A percentile compares a stretch with the other conserved stretches of the same genome.
Conservation (phyloP, 1,140 invertebrate species). For the Stegodyphus mimosarum region DNA sequence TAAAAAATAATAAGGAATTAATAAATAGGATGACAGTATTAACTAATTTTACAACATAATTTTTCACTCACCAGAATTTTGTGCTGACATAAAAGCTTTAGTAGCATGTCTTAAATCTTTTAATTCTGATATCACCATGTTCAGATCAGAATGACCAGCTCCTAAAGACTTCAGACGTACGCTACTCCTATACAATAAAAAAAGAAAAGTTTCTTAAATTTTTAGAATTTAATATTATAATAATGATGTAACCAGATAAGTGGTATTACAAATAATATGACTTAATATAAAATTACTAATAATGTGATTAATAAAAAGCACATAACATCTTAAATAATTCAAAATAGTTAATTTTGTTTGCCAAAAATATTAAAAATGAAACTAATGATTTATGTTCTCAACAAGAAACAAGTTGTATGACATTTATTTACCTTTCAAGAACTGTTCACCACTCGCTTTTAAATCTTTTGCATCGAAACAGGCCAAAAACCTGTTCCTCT, state of each 20-base stretch:
- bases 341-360: not conserved
- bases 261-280: not conserved
- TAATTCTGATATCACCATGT: conserved; percentile 72
- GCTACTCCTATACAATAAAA: conserved; percentile 70
- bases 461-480: too few species aligned
- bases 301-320: not conserved
- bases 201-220: conserved; percentile 4
- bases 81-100: conserved; percentile 70
- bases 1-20: not conserved
- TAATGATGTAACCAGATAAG: not conserved
- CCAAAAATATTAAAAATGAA: not conserved
- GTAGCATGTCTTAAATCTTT: conserved; percentile 70
- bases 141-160: conserved; percentile 71
- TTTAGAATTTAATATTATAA: not conserved
- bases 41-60: not conserved
- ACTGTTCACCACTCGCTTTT: too few species aligned
- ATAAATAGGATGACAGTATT: not conserved
- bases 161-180: conserved; percentile 71
- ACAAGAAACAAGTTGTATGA: too few species aligned
- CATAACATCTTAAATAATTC: not conserved
- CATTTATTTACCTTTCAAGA: too few species aligned
- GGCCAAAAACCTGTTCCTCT: too few species aligned
- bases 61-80: conserved; percentile 65
- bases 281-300: not conserved
- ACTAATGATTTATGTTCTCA: too few species aligned